These are phyloP conservation scores for Temnothorax curvispinosus DNA, from an alignment of 1,140 invertebrate species.

Conservation along the genomic window DNA sequence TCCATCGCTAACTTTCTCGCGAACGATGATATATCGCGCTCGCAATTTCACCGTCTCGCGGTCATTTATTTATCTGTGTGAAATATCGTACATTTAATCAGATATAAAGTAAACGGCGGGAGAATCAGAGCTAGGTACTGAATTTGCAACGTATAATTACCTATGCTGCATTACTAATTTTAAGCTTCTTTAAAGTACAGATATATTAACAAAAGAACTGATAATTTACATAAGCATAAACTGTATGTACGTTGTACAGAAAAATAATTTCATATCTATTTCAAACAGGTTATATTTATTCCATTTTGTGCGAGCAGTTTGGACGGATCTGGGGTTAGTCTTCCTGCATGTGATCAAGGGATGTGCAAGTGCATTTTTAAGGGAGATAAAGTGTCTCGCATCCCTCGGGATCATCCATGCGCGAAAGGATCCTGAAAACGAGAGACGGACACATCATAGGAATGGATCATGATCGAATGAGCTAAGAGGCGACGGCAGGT, in stretches of 20 bases:
- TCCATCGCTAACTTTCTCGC: slow-evolving; percentile 26
- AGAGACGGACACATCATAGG: slow-evolving; percentile 52
- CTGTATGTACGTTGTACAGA: no score
- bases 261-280: neutral
- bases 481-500: slow-evolving; percentile 42
- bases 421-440: slow-evolving; percentile 35
- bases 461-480: slow-evolving; percentile 51
- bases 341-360: slow-evolving; percentile 6
- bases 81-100: slow-evolving; percentile 43
- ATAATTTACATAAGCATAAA: neutral
- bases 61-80: slow-evolving; percentile 34
- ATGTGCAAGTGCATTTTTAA: slow-evolving; percentile 44
- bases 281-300: neutral
- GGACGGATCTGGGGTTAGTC: neutral
- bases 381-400: slow-evolving; percentile 20
- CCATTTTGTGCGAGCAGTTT: neutral
- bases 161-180: neutral
- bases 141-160: neutral
- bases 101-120: slow-evolving; percentile 13
- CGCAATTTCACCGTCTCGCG: neutral
- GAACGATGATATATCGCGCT: slow-evolving; percentile 34
- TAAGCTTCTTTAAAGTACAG: neutral
- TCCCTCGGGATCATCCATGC: slow-evolving; percentile 30
- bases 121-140: neutral
- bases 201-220: neutral